Conservation (phyloP, 23 tunicate genomes). For the Botrylloides violaceus region DNA sequence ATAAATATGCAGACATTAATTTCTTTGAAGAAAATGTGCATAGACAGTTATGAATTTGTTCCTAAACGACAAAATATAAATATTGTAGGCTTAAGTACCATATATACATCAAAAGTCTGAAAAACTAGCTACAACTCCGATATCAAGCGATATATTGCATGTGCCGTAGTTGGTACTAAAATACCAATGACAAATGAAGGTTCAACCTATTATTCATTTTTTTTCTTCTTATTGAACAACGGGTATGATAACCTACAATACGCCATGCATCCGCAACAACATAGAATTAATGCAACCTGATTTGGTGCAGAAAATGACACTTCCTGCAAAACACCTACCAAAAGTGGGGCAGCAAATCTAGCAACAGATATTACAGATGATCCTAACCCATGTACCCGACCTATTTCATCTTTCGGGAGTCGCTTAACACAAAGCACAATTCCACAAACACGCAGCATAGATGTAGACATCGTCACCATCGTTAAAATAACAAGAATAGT, state of each 20-base stretch:
- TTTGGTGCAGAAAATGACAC: conserved; percentile 41
- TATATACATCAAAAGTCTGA: too few species aligned
- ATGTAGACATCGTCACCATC: conserved; percentile 31
- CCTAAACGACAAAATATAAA: too few species aligned
- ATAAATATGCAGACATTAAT: too few species aligned
- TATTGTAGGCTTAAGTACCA: too few species aligned
- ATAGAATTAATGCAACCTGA: not conserved
- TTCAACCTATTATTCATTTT: too few species aligned
- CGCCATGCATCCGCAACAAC: not conserved
- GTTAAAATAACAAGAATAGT: conserved; percentile 29
- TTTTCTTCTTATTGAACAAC: not conserved
- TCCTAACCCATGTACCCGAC: conserved; percentile 40
- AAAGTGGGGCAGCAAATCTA: conserved; percentile 41
- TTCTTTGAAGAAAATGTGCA: too few species aligned
- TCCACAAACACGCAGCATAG: conserved; percentile 48
- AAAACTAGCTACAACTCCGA: too few species aligned
- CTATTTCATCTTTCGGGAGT: conserved; percentile 11
- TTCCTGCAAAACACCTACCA: conserved; percentile 43
- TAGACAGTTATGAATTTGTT: too few species aligned
- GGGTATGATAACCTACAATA: not conserved
- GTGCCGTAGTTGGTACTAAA: too few species aligned
- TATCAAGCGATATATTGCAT: too few species aligned
- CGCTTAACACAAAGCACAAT: conserved; percentile 35
- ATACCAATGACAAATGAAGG: too few species aligned
- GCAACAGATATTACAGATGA: conserved; percentile 46